A percentile compares a stretch with the other conserved stretches of the same genome.
These are phyloP conservation scores for Leucopsar rothschildi DNA, from an alignment of 2,113 vertebrate species.

Conservation along the genomic window DNA sequence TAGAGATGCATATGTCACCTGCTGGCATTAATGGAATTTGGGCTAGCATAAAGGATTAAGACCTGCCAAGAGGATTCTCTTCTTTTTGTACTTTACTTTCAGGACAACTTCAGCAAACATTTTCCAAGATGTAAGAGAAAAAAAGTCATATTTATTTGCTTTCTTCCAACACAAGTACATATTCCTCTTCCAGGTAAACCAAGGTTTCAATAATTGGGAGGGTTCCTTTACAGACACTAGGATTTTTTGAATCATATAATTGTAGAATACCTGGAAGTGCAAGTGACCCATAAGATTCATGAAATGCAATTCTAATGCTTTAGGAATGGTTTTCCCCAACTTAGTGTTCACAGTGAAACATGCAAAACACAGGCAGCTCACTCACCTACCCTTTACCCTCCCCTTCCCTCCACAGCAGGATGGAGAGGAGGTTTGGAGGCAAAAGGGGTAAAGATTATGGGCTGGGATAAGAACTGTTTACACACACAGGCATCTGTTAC, in stretches of 20 bases:
- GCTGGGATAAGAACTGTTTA: not conserved
- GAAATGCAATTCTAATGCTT: fast-evolving
- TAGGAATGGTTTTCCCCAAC: not conserved
- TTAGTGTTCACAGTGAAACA: fast-evolving
- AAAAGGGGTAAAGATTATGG: not conserved
- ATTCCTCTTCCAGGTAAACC: not conserved
- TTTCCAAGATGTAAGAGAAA: not conserved
- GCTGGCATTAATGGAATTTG: not conserved
- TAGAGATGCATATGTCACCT: not conserved
- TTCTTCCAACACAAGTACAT: not conserved
- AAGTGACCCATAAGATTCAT: not conserved
- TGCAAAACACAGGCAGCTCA: not conserved
- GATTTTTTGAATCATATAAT: not conserved
- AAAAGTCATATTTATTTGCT: not conserved
- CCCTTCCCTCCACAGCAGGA: not conserved
- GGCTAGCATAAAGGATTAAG: not conserved
- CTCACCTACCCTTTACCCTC: too few relatives aligned
- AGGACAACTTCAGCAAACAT: not conserved
- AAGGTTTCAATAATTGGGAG: not conserved
- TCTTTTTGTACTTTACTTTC: not conserved
- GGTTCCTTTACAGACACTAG: not conserved
- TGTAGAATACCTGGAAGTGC: not conserved
- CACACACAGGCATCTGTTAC: not conserved
- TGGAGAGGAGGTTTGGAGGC: not conserved
- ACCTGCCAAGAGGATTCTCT: not conserved